Evolutionary conservation across 2,113 vertebrate genomes (phyloP).

Genomic region (Oplegnathus fasciatus): DNA sequence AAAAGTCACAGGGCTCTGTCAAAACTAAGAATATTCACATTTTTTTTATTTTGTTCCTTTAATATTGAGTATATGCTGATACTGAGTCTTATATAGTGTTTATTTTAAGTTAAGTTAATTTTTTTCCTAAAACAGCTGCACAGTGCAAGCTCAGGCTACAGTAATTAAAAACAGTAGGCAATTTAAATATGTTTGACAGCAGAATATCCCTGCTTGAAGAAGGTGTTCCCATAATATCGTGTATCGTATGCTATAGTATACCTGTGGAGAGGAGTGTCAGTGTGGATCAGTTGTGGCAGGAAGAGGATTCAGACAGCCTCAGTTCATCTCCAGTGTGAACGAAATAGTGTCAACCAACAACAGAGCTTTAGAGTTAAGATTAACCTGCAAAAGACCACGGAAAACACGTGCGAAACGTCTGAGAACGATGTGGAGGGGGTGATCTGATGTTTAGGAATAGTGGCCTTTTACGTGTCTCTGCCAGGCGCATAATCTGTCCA

Average conservation of each 20-base stretch:
- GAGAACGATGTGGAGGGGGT: neutral
- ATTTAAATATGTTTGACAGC: neutral
- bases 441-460: neutral
- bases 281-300: neutral
- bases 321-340: slow-evolving; percentile 8
- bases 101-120: neutral
- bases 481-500: neutral
- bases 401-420: neutral
- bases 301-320: neutral
- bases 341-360: neutral
- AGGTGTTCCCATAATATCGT: neutral
- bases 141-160: neutral
- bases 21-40: neutral
- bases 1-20: slow-evolving; percentile 8
- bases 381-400: neutral
- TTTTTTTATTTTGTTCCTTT: neutral
- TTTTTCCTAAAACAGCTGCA: neutral
- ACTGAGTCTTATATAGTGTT: neutral
- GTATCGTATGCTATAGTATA: fast-evolving
- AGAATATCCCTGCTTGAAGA: neutral
- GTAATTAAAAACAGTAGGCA: neutral
- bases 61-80: slow-evolving; percentile 6
- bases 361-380: slow-evolving; percentile 19
- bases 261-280: neutral
- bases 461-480: neutral